These are phyloP conservation scores for Megalops atlanticus DNA, from an alignment of 2,113 vertebrate genomes.

Conservation along the genomic window DNA sequence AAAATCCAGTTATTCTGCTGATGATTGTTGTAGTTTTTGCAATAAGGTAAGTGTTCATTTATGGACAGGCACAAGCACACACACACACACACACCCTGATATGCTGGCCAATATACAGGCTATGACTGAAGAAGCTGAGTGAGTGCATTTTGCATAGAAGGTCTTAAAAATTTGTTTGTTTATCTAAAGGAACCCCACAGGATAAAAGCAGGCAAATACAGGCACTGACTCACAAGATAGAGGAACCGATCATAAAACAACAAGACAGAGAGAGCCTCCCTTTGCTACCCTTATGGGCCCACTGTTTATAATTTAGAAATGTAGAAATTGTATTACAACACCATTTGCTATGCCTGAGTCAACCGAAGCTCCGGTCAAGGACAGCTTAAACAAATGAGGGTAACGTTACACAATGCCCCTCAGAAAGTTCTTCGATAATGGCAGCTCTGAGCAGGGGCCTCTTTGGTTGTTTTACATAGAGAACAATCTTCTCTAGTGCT, in stretches of 20 bases:
- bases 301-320: background rate
- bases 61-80: no score
- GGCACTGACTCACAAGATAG: no score
- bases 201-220: no score
- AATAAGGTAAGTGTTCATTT: no score
- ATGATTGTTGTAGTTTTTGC: no score
- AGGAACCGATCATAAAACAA: background rate
- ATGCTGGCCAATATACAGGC: no score
- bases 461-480: background rate
- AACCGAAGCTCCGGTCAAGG: background rate
- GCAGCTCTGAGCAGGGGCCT: background rate
- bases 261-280: background rate
- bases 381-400: background rate
- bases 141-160: no score
- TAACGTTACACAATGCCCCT: background rate
- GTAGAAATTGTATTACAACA: background rate
- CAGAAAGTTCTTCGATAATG: background rate
- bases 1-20: no score
- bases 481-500: background rate
- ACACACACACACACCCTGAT: no score
- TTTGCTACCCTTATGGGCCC: background rate
- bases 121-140: no score
- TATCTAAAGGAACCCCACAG: no score
- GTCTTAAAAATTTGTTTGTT: no score
- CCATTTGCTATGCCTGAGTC: background rate